Evolutionary conservation across 2,888 invertebrate species (phyloP), one percentile per base, ranked within the genome.

Genomic region (Trichogramma dendrolimi): DNA sequence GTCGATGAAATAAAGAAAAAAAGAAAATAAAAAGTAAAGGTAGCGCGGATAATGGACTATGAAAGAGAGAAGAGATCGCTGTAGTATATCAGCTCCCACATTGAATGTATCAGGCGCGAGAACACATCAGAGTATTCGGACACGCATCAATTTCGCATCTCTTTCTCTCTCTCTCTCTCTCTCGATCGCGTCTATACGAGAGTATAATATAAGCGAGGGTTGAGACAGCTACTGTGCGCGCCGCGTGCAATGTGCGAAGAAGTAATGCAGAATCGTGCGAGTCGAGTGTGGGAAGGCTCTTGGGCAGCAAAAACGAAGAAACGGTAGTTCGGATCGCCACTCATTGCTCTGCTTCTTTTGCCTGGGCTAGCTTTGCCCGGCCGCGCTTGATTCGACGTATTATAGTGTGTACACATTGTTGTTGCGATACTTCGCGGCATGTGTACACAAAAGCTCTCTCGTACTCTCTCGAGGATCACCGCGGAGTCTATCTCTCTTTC

Each of bases 111-210:
- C 27, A 27, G 27, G 55, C 50, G 55, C 55, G 62, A 39, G 49
- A 58, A 62, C 55, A 62, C 62, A 62, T 53, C 53, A 51, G 42
- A 39, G n/a, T n/a, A 5, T 52, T 63, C 63, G 67, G 70, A 70
- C 69, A 68, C 70, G 68, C 75, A 76, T 76, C 76, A 72, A 75
- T 75, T 74, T 72, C 75, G 76, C 74, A 73, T 76, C 71, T 70
- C 60, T 27, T 27, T 27, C 27, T 27, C 27, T 27, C 27, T 14
- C 14, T 27, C 27, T 14, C 14, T 14, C 14, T 27, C 27, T 27
- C 27, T 27, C 27, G 27, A 27, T 27, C 27, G 27, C 27, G 27
- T 61, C 27, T 27, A 27, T 27, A 27, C 27, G 27, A 27, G 27
- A 27, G 27, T 27, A 2, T 27, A 27, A 27, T 27, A 27, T 27